Percentiles rank a stretch among this genome's conserved stretches.
Conservation (phyloP, 2,113 vertebrate genomes). For the Struthio camelus region DNA sequence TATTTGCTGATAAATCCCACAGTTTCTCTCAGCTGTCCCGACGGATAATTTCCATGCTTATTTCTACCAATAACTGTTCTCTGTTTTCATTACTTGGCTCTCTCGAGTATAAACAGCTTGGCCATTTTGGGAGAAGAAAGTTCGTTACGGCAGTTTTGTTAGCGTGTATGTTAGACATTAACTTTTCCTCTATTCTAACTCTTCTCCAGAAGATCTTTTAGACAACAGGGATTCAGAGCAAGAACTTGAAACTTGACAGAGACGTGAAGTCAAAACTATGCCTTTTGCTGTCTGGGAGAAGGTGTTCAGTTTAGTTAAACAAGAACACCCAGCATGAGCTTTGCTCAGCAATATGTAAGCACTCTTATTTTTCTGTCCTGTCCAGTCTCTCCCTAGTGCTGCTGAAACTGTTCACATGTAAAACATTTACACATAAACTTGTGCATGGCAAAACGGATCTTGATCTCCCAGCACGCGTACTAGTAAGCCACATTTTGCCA, state of each 20-base stretch:
- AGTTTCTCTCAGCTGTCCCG: neutral
- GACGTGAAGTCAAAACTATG: neutral
- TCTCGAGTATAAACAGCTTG: neutral
- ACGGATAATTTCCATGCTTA: neutral
- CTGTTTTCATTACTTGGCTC: accelerated
- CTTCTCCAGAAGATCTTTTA: neutral
- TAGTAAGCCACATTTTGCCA: neutral
- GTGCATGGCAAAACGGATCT: accelerated
- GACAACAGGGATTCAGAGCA: neutral
- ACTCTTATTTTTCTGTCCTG: neutral
- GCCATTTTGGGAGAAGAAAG: neutral
- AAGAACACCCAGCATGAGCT: neutral
- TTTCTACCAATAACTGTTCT: neutral
- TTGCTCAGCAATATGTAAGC: neutral
- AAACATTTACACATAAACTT: neutral
- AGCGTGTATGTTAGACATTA: neutral
- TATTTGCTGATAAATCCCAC: neutral
- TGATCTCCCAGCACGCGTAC: accelerated
- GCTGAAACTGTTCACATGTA: neutral
- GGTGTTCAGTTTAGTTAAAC: neutral
- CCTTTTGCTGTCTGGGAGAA: no score
- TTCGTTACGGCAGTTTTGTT: neutral
- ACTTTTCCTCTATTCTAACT: neutral
- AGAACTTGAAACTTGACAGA: neutral
- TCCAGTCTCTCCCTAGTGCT: neutral